Conservation (phyloP, 2,888 invertebrate genomes). For the Dryobota labecula region DNA sequence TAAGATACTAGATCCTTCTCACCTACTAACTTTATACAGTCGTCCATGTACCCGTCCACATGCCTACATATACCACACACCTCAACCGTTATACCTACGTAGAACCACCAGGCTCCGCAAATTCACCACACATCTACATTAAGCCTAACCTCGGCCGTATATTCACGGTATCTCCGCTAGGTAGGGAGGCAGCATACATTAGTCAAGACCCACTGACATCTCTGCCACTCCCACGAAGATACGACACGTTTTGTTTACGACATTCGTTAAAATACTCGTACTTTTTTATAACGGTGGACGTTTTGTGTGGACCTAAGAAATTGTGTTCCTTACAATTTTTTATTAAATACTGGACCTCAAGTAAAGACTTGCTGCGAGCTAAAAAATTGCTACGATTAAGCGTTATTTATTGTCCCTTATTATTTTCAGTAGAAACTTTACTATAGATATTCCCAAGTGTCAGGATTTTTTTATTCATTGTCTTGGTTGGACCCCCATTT, state of each 20-base stretch:
- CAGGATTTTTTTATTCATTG: background rate
- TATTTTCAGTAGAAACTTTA: background rate
- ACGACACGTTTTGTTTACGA: slow-evolving; percentile 57
- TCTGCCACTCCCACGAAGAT: slow-evolving; percentile 63
- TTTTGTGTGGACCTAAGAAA: too few species aligned
- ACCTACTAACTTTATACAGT: background rate
- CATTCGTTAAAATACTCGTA: slow-evolving; percentile 43
- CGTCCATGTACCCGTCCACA: background rate
- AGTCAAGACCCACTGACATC: slow-evolving; percentile 62
- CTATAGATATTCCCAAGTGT: background rate
- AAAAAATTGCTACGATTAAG: slow-evolving; percentile 23
- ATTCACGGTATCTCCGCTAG: slow-evolving; percentile 62
- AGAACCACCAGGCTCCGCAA: slow-evolving; percentile 32
- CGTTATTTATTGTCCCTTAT: background rate
- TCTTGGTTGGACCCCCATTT: background rate
- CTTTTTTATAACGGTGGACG: slow-evolving; percentile 17
- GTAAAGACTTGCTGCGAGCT: background rate
- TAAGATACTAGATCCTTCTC: too few species aligned
- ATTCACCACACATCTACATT: slow-evolving; percentile 59
- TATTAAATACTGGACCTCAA: background rate
- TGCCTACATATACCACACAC: background rate
- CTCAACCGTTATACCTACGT: slow-evolving; percentile 31
- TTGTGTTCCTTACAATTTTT: slow-evolving; percentile 5
- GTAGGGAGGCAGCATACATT: slow-evolving; percentile 62
- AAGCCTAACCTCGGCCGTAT: slow-evolving; percentile 60